Conservation (phyloP, 2,888 invertebrate genomes). For the Strigamia transsilvanica region DNA sequence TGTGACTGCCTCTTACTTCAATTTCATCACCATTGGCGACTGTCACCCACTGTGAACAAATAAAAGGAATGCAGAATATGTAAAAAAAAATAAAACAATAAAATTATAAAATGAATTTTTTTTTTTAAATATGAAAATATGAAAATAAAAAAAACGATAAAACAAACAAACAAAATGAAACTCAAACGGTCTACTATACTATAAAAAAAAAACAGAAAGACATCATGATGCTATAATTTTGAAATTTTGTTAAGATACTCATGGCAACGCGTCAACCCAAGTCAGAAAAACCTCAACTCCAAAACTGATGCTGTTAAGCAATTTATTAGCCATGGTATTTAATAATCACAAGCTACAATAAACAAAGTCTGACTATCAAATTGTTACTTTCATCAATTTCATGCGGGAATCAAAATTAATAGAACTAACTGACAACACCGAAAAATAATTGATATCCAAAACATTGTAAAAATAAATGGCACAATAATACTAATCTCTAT, state of each 20-base stretch:
- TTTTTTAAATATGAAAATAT: background rate
- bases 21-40: slow-evolving; percentile 59
- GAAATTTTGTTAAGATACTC: background rate
- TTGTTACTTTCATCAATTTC: background rate
- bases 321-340: slow-evolving; percentile 26
- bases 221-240: slow-evolving; percentile 26
- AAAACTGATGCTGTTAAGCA: slow-evolving; percentile 9
- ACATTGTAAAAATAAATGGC: background rate
- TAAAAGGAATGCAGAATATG: background rate
- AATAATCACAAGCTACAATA: slow-evolving; percentile 7
- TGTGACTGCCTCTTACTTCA: slow-evolving; percentile 50
- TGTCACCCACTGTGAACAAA: slow-evolving; percentile 51
- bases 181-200: background rate
- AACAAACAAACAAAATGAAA: background rate
- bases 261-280: background rate
- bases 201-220: slow-evolving; percentile 51
- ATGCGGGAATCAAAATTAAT: background rate
- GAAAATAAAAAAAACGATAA: background rate
- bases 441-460: background rate
- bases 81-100: slow-evolving; percentile 34
- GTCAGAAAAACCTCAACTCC: background rate
- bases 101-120: background rate
- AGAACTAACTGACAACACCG: background rate
- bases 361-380: background rate
- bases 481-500: background rate